Conservation (phyloP, 1,140 invertebrate species). For the Ceratosolen solmsi region DNA sequence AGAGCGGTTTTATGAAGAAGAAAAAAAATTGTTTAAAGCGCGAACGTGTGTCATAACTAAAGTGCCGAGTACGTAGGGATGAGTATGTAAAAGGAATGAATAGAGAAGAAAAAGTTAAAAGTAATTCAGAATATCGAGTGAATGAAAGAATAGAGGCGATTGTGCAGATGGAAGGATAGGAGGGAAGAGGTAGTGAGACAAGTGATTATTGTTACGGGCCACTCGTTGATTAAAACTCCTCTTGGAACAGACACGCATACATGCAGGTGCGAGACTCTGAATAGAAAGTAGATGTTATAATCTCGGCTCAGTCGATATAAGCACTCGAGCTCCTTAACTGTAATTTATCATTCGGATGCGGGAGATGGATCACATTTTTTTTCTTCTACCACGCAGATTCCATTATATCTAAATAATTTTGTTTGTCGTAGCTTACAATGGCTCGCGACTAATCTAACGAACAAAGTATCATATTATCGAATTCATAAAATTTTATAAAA, state of each 20-base stretch:
- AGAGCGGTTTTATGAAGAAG: too few species aligned
- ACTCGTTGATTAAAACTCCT: constrained; percentile 37
- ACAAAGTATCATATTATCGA: too few species aligned
- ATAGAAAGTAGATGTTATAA: constrained; percentile 25
- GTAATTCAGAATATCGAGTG: neutral
- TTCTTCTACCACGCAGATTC: neutral
- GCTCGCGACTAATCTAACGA: too few species aligned
- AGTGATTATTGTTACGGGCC: neutral
- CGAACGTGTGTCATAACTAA: too few species aligned
- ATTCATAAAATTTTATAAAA: too few species aligned
- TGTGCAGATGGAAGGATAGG: neutral
- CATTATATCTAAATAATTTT: neutral
- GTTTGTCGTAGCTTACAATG: neutral
- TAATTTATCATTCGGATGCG: neutral
- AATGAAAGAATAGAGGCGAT: neutral
- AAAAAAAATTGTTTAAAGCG: too few species aligned
- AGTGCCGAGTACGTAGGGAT: too few species aligned
- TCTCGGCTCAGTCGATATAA: constrained; percentile 17
- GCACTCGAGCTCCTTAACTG: neutral
- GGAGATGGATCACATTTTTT: neutral
- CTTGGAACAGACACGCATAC: neutral
- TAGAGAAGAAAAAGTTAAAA: neutral
- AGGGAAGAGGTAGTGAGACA: neutral
- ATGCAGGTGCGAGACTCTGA: constrained; percentile 19
- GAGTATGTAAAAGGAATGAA: neutral